phyloP scores from a whole-genome alignment of 2,113 vertebrate species.

The Peromyscus polionotus region DNA sequence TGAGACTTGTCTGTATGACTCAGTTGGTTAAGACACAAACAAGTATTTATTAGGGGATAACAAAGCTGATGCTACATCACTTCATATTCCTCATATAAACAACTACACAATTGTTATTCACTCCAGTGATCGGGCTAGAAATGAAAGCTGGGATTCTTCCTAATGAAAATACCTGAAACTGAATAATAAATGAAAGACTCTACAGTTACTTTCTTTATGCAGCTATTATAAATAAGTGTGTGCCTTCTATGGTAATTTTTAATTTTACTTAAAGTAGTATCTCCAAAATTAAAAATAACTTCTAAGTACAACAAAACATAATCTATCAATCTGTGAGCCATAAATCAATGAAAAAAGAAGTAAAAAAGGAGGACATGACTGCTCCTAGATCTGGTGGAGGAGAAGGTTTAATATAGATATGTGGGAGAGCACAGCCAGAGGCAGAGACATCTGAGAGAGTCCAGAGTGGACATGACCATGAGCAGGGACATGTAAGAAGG shows the following conservation, averaged over 20 bases:
- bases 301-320: conserved; percentile 50
- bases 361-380: neutral
- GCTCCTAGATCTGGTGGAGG: neutral
- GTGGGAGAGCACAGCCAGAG: neutral
- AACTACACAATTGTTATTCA: conserved; percentile 18
- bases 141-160: conserved; percentile 23
- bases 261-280: conserved; percentile 41
- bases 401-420: neutral
- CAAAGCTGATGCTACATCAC: neutral
- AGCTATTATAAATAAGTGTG: conserved; percentile 25
- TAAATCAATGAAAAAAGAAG: neutral
- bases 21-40: neutral
- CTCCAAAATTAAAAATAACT: conserved; percentile 55
- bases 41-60: conserved; percentile 45
- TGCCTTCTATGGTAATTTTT: neutral
- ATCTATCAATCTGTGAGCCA: conserved; percentile 33
- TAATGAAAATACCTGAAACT: conserved; percentile 39
- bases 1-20: neutral
- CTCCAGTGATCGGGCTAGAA: conserved; percentile 32
- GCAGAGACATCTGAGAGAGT: neutral
- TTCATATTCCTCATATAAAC: conserved; percentile 32
- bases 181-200: conserved; percentile 41
- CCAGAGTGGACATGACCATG: neutral
- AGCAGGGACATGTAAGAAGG: neutral
- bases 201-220: conserved; percentile 28